Percentiles rank a stretch among this genome's conserved stretches.
phyloP scores from a whole-genome alignment of 2,888 invertebrate species.

The Cremastinae sp. region DNA sequence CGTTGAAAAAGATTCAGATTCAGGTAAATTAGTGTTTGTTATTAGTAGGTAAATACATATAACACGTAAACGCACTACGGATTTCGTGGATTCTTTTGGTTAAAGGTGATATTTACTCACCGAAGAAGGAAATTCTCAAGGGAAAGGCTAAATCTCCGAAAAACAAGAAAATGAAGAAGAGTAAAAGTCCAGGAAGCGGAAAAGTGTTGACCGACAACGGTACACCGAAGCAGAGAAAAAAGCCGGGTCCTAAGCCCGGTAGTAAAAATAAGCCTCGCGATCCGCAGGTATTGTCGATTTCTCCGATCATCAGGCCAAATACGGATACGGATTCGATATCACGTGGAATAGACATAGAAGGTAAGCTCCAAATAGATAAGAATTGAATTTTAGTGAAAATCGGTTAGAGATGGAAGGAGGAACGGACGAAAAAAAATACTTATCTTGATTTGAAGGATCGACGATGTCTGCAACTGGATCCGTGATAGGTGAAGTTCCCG shows the following conservation, averaged over 20 bases:
- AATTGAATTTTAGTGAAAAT: background rate
- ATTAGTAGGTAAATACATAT: background rate
- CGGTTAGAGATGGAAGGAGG: background rate
- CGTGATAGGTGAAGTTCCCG: conserved; percentile 64
- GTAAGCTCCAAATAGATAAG: conserved; percentile 24
- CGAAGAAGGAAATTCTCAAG: conserved; percentile 73
- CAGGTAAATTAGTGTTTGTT: conserved; percentile 68
- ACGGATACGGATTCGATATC: conserved; percentile 65
- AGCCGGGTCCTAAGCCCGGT: conserved; percentile 78
- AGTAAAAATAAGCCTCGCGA: conserved; percentile 75
- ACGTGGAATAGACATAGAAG: conserved; percentile 57
- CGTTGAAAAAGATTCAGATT: conserved; percentile 78
- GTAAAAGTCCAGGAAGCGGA: conserved; percentile 72
- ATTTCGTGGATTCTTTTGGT: conserved; percentile 18
- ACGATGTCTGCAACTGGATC: conserved; percentile 72
- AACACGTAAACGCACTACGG: background rate
- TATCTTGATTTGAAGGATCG: conserved; percentile 65
- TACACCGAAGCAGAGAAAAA: conserved; percentile 75
- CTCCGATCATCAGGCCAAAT: conserved; percentile 66
- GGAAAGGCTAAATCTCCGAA: conserved; percentile 75
- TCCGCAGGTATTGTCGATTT: conserved; percentile 64
- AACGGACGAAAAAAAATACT: conserved; percentile 20
- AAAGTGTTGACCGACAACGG: conserved; percentile 73
- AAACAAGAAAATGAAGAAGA: conserved; percentile 70
- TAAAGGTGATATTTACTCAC: conserved; percentile 76